These are phyloP conservation scores for Hipposideros larvatus DNA, from an alignment of 2,797 vertebrate genomes.

Conservation along the genomic window DNA sequence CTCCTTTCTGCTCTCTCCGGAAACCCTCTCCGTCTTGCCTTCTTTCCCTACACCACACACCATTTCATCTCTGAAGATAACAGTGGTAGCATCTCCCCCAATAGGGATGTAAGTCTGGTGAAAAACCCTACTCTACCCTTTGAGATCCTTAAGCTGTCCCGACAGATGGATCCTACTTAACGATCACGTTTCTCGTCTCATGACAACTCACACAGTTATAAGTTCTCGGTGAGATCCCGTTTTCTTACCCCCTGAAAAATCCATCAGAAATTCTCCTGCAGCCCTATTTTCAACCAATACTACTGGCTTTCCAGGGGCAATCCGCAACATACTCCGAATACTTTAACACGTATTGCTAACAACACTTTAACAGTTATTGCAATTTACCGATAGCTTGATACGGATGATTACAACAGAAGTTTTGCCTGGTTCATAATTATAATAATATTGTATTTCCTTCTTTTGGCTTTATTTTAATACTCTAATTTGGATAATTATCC, in stretches of 20 bases:
- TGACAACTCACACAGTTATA: background rate
- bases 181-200: background rate
- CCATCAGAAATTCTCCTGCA: background rate
- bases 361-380: slow-evolving; percentile 70
- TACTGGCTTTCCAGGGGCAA: slow-evolving; percentile 18
- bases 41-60: accelerated
- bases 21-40: background rate
- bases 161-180: accelerated
- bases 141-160: background rate
- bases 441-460: slow-evolving; percentile 51
- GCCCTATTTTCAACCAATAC: background rate
- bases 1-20: background rate
- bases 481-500: slow-evolving; percentile 66
- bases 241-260: background rate
- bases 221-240: background rate
- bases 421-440: slow-evolving; percentile 45
- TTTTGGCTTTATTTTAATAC: slow-evolving; percentile 63
- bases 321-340: slow-evolving; percentile 68
- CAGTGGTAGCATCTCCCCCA: background rate
- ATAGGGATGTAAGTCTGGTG: background rate
- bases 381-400: slow-evolving; percentile 59
- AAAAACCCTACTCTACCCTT: background rate
- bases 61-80: background rate
- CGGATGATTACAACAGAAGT: slow-evolving; percentile 64
- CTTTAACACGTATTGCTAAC: slow-evolving; percentile 14